Base-by-base conservation (phyloP, 1,140 invertebrate species). In the Probaryconus sp. region DNA sequence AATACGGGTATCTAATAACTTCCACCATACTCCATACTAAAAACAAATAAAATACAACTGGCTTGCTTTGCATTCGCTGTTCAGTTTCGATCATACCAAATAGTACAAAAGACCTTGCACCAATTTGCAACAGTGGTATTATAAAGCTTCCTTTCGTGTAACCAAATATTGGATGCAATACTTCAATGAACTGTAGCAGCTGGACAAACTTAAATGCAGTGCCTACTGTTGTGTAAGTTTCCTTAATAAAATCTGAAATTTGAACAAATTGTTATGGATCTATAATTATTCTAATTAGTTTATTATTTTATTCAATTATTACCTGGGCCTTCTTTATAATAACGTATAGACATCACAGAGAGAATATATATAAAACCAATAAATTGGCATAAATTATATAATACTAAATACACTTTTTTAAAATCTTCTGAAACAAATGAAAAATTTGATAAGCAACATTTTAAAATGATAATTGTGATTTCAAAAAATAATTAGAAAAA, bases 331-430 rank as follows among this genome's bases (percentile, higher is more conserved):
- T 95, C 90, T 76, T 91, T 92, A 0, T 90, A 88, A 83, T 94
- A 96, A 45, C 92, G 89, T 10, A 96, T 90, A 1, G 85, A 85
- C 85, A 98, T 92, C 7, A 96, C 92, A 13, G 89, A 82, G 11
- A 95, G 79, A 20, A 97, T 89, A 79, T 96, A 97, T 3, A 91
- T 88, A 83, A 93, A 98, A 5, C 95, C 95, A 61, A 97, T 89
- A 84, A 95, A 96, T 90, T 97, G 96, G 81, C 93, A 94, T 55
- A 98, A 86, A 87, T 98, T 98, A 87, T 98, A 98, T 37, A 97
- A 85, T 55, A 96, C 91, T 37, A 98, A 86, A 83, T 98, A 98
- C 0, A 95, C 93, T 79, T 94, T 95, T 77, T 93, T 94, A 6
- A 94, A 89, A 79, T 94, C 92, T 85, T 96, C 92, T 93, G 90